phyloP scores from a whole-genome alignment of 2,888 invertebrate species.

The Spodoptera picta region DNA sequence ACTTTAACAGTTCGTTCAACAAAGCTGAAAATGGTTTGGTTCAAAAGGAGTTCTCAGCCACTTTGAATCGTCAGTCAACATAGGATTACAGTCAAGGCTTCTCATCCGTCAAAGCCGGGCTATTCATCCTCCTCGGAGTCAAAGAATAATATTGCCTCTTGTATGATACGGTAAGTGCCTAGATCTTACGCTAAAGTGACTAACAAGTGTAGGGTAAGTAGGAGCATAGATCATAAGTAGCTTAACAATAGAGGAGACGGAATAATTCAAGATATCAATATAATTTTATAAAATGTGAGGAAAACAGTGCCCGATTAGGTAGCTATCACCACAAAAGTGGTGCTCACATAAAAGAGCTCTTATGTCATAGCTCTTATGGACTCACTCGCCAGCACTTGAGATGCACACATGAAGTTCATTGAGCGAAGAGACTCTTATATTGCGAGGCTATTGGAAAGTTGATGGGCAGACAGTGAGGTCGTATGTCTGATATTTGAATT shows the following conservation, averaged over 20 bases:
- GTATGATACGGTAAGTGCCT: conserved; percentile 35
- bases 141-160: conserved; percentile 25
- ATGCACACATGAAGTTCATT: conserved; percentile 34
- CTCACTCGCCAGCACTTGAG: conserved; percentile 30
- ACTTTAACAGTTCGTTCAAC: too few species aligned
- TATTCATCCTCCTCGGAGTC: conserved; percentile 12
- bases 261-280: too few species aligned
- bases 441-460: conserved; percentile 35
- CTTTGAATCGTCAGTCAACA: conserved; percentile 15
- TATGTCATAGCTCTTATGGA: conserved; percentile 21
- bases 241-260: too few species aligned
- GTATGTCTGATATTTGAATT: too few species aligned
- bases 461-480: background rate
- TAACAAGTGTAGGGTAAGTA: too few species aligned
- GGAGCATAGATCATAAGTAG: too few species aligned
- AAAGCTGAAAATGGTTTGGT: background rate
- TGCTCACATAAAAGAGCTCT: too few species aligned
- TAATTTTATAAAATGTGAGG: too few species aligned
- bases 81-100: conserved; percentile 7
- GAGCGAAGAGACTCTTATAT: conserved; percentile 30
- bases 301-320: too few species aligned
- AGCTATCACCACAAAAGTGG: too few species aligned
- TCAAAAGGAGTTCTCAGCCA: background rate
- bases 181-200: conserved; percentile 9
- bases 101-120: conserved; percentile 9